Base-by-base conservation (phyloP, 2,888 invertebrate species). In the Tetragonisca angustula region DNA sequence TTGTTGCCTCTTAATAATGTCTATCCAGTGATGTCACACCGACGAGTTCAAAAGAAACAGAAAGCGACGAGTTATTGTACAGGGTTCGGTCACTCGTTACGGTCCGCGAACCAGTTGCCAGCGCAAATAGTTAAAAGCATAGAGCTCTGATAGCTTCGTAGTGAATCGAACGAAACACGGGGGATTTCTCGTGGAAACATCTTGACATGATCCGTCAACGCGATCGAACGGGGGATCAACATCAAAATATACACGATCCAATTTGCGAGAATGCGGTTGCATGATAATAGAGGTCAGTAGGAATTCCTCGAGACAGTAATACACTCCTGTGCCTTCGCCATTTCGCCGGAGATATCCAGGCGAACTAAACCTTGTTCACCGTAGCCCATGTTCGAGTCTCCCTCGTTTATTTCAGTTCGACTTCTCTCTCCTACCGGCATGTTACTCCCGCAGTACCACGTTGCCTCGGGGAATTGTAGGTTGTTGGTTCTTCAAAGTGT, bases 361-460 rank as follows among this genome's bases (percentile, higher is more conserved):
- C 52, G 68, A 81, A 83, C 77, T 27, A 71, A 83, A 81, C 71
- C 86, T 81, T 73, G 85, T 87, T 87, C 85, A 79, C 75, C 79
- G 79, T 81, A 80, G 77, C 76, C 84, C 77, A 69, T 69, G 79
- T 76, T 77, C 24, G 79, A 79, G 84, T 81, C 76, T 89, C 83
- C 82, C 85, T 80, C 88, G 88, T 89, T 88, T 89, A 89, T 87
- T 88, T 89, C 90, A 59, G 81, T 88, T 88, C 81, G 88, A 88
- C 88, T 89, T 88, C 81, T 64, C 77, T 69, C 77, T 69, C 5
- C 56, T 43, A 1, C 5, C n/a, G 65, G 56, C 85, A 70, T 73
- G 78, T 76, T 82, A 64, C 71, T 68, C 62, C 50, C 59, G 64
- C 43, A 50, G 76, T 74, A 50, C 70, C 76, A n/a, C 56, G 43